Evolutionary conservation across 2,888 invertebrate genomes (phyloP), one percentile per base, ranked within the genome.

Genomic region (Pollenia labialis): DNA sequence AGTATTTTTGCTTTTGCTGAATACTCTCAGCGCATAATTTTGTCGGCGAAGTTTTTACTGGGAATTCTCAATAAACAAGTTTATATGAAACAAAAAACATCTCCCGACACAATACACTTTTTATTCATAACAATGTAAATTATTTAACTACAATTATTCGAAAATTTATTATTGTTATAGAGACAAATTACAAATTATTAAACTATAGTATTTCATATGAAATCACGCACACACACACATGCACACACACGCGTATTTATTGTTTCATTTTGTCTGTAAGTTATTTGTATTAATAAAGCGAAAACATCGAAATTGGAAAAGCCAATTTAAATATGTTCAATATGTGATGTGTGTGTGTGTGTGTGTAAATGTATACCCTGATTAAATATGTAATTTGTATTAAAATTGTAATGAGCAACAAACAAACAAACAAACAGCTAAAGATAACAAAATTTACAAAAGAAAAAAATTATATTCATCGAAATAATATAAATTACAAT

Each of bases 311-410:
- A 68, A 8, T 58, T 48, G 4, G n/a, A 14, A 79, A 40, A 69
- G 16, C 4, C 42, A 4, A 16, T 40, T 10, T 3, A 79, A 50
- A 48, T 54, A 42, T 42, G 50, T 23, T 23, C 32, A 32, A 32
- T 32, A 32, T 32, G 32, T 32, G 6, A 6, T 32, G 32, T 42
- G 50, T 54, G 48, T 48, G 7, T 46, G 16, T 48, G 8, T 1
- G 18, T 72, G 54, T 56, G n/a, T 71, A 18, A 7, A 48, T 77
- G 8, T 42, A 50, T 77, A 16, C 42, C 14, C 56, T 64, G 76
- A 69, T 71, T 76, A 76, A 83, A 76, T 76, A 62, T 54, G 62
- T 82, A 69, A 82, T 82, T 76, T 82, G 12, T 82, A 76, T 76
- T 52, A 69, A 75, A 46, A 69, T 52, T 75, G 60, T 75, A 75